Evolutionary conservation across 2,113 vertebrate genomes (phyloP).

Genomic region (Miniopterus natalensis): DNA sequence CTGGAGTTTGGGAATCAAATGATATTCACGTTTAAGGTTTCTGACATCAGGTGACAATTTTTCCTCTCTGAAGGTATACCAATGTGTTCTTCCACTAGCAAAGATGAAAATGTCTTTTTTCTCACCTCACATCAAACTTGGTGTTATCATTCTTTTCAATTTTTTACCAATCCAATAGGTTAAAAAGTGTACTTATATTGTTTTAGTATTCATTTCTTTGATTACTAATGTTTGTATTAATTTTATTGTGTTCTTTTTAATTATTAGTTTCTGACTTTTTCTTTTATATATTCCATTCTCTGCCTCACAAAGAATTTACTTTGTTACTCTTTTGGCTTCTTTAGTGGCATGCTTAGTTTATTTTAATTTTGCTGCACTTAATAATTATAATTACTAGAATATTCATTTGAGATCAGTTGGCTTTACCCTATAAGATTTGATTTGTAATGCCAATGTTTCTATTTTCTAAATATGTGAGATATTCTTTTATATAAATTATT

Average conservation of each 20-base stretch:
- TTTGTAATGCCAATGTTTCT: neutral
- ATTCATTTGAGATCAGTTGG: neutral
- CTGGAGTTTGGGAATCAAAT: neutral
- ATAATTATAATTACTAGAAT: neutral
- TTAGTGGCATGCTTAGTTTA: neutral
- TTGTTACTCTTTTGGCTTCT: neutral
- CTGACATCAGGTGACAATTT: neutral
- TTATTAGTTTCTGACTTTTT: neutral
- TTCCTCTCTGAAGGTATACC: neutral
- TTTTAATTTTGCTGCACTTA: neutral
- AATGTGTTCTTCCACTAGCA: neutral
- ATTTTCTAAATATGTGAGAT: neutral
- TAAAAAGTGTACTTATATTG: neutral
- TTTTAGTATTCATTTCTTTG: neutral
- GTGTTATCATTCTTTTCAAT: neutral
- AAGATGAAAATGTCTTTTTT: neutral
- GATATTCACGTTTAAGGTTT: neutral
- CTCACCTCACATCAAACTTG: neutral
- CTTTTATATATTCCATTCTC: constrained; percentile 10
- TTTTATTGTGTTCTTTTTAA: neutral
- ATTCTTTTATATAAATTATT: neutral
- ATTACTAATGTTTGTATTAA: neutral
- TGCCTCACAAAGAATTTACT: neutral
- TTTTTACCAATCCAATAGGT: neutral
- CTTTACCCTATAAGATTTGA: neutral